Evolutionary conservation across 2,888 invertebrate genomes (phyloP).

Genomic region (Chrysomela aeneicollis): DNA sequence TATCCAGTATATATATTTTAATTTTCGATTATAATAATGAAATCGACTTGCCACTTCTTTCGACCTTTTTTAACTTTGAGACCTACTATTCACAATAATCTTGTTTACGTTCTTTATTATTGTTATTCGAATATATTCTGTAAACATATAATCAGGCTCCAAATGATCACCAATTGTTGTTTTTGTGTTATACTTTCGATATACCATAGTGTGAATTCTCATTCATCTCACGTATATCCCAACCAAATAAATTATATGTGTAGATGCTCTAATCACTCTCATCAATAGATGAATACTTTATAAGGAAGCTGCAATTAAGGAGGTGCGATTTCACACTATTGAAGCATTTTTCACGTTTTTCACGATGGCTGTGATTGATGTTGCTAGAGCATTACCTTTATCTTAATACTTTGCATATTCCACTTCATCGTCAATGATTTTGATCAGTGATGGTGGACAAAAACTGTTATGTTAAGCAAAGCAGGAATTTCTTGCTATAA

Average conservation of each 20-base stretch:
- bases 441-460: background rate
- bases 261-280: conserved; percentile 25
- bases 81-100: conserved; percentile 10
- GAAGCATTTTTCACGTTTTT: background rate
- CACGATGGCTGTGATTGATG: background rate
- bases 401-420: conserved; percentile 5
- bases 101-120: conserved; percentile 15
- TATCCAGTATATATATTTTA: too few species aligned
- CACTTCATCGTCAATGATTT: background rate
- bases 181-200: conserved; percentile 36
- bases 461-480: conserved; percentile 3
- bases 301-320: background rate
- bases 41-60: background rate
- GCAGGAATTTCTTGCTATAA: background rate
- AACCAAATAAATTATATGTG: conserved; percentile 29
- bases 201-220: conserved; percentile 19
- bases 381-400: background rate
- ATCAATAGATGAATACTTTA: conserved; percentile 19
- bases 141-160: conserved; percentile 34
- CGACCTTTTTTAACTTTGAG: conserved; percentile 3
- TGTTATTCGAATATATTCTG: conserved; percentile 26
- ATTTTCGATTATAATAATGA: too few species aligned
- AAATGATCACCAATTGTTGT: conserved; percentile 34
- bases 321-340: conserved; percentile 1
- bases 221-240: conserved; percentile 4